Evolutionary conservation across 2,797 vertebrate genomes (phyloP), one percentile per base, ranked within the genome.

Genomic region (Spinus pinus): DNA sequence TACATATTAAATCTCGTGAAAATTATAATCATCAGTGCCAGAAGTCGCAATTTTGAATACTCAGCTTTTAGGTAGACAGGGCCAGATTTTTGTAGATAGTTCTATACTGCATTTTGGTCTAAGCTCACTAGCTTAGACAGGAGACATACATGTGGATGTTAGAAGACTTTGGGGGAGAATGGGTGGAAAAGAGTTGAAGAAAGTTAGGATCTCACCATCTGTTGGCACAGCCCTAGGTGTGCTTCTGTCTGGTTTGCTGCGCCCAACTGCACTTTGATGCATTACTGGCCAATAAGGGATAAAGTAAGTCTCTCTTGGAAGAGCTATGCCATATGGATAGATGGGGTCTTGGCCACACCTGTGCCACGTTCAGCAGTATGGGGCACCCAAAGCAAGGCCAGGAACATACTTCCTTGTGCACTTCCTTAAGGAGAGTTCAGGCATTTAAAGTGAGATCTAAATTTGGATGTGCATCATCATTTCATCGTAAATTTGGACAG

Each of bases 231-330:
- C 4, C 27, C 16, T 46, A 31, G 20, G 2, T 19, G 7, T 75
- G 5, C 3, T 47, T 85, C 33, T 87, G 6, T 81, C 33, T 87
- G 5, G 3, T 47, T 37, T 82, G 58, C 13, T 69, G 49, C 9
- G 17, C 23, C 0, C 10, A 61, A 1, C 4, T 53, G 39, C n/a
- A 46, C 39, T 33, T 85, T 69, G 27, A 39, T 8, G 3, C 0
- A 2, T 69, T 82, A 24, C 12, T 65, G 46, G 24, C 21, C 31
- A 49, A 9, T 44, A 10, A 61, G 21, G 49, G 77, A 54, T 7
- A 20, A 75, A 56, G 10, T 53, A 75, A 60, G 9, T 57, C 2
- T 23, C 11, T 69, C 35, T 58, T 53, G 42, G 30, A 80, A 69
- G 19, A 30, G 9, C 9, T 72, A 7, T 42, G 20, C 5, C 14